phyloP scores from a whole-genome alignment of 2,113 vertebrate species.

The pig (Sus scrofa) region T2T-Sscrofa CM000812.6:2596501-2597000 shows the following conservation, averaged over 20 bases:
- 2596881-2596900: no score
- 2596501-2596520: not conserved
- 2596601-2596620: no score
- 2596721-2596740: no score
- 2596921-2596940: no score
- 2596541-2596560: not conserved
- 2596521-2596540: not conserved
- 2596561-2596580: not conserved
- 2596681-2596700: not conserved
- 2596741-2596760: fast-evolving
- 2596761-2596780: not conserved
- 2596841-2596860: no score
- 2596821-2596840: not conserved
- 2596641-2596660: not conserved
- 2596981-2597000: no score
- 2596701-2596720: not conserved
- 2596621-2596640: no score
- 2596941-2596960: no score
- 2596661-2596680: not conserved
- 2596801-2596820: fast-evolving
- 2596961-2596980: no score
- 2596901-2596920: no score
- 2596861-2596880: not conserved
- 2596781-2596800: fast-evolving
- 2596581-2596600: not conserved